Conservation (phyloP, 2,888 invertebrate species). For the Pammene fasciana region DNA sequence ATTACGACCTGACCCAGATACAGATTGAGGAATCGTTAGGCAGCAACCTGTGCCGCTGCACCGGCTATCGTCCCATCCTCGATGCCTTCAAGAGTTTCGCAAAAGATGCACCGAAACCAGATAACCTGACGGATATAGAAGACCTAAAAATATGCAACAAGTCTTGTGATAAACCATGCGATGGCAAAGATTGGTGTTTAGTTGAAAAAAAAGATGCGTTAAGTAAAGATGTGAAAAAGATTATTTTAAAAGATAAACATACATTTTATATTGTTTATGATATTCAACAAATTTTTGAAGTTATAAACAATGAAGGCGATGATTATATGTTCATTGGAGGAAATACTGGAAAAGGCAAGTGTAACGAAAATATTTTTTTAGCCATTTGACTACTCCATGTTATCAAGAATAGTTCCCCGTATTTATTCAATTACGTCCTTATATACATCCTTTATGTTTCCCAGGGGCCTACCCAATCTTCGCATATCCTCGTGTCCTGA, state of each 20-base stretch:
- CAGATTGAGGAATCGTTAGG: slow-evolving; percentile 87
- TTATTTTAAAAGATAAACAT: slow-evolving; percentile 59
- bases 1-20: slow-evolving; percentile 78
- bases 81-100: slow-evolving; percentile 85
- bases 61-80: slow-evolving; percentile 86
- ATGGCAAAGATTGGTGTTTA: slow-evolving; percentile 62
- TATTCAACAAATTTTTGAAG: slow-evolving; percentile 74
- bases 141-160: slow-evolving; percentile 53
- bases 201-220: slow-evolving; percentile 51
- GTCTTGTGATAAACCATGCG: slow-evolving; percentile 44
- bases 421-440: neutral
- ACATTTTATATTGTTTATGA: slow-evolving; percentile 79
- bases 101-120: slow-evolving; percentile 63
- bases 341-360: slow-evolving; percentile 86
- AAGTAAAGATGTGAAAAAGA: slow-evolving; percentile 44
- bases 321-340: slow-evolving; percentile 86
- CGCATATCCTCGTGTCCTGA: slow-evolving; percentile 65
- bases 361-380: neutral
- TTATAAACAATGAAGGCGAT: slow-evolving; percentile 60
- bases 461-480: slow-evolving; percentile 53
- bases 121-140: slow-evolving; percentile 58
- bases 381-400: neutral
- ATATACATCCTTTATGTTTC: neutral
- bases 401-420: neutral
- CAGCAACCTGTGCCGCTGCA: slow-evolving; percentile 90